Evolutionary conservation across 2,888 invertebrate species (phyloP), one percentile per base, ranked within the genome.

Genomic region (Gymnocheta viridis): DNA sequence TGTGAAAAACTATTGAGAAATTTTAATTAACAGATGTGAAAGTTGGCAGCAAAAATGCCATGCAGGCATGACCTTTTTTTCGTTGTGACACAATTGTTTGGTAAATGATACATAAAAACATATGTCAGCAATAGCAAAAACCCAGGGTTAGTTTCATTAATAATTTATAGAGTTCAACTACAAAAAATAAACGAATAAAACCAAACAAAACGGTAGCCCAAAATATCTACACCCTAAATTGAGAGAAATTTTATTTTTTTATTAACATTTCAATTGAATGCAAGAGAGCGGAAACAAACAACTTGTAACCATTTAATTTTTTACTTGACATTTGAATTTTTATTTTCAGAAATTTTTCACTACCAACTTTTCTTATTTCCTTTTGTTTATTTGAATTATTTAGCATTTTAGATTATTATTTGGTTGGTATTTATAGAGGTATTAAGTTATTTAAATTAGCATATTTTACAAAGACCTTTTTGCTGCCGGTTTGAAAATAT

Each of bases 271-370:
- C 19, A 51, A 62, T 62, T 70, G 62, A 70, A 41, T 10, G 67
- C 58, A 70, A 35, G 10, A 19, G 47, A 79, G 54, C 78, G 62
- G 70, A 79, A 70, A 79, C 49, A 44, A 51, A 22, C 62, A 70
- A 49, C 49, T 79, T 79, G 78, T 70, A 70, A 64, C 51, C 27
- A 79, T 79, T 70, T 77, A 69, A 77, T 67, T 67, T 62, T 67
- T 77, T 77, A 67, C 67, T 32, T 35, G 56, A 66, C 76, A 76
- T 64, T 67, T 51, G 51, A 47, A 47, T 27, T 35, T 67, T 47
- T 62, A 35, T 35, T n/a, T n/a, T 4, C 3, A 10, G 6, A 14
- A 58, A 14, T 38, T 27, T 51, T 38, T 62, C 62, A 27, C 27
- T 64, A 32, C 6, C 19, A n/a, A 51, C 35, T 78, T 64, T 29